phyloP scores from a whole-genome alignment of 2,888 invertebrate species.

The Coenonympha glycerion region DNA sequence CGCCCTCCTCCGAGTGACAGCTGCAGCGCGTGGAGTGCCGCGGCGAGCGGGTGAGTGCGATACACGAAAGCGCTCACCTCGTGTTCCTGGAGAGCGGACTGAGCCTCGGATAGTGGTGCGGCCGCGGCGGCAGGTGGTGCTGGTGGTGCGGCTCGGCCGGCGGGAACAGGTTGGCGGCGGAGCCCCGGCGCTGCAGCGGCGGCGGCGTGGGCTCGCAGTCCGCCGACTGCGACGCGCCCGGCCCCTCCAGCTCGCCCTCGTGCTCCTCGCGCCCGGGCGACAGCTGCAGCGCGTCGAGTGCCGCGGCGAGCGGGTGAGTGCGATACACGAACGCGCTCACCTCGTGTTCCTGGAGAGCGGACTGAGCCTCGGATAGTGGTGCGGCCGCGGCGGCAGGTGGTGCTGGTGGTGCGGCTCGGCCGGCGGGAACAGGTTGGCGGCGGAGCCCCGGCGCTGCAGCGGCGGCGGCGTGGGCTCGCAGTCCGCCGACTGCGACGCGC shows the following conservation, averaged over 20 bases:
- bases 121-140: constrained; percentile 66
- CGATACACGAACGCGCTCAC: constrained; percentile 70
- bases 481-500: too few relatives aligned
- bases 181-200: constrained; percentile 85
- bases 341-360: constrained; percentile 84
- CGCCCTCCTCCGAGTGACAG: too few relatives aligned
- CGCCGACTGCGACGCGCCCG: too few relatives aligned
- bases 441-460: constrained; percentile 86
- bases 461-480: too few relatives aligned
- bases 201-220: too few relatives aligned
- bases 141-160: constrained; percentile 75
- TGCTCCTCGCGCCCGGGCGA: too few relatives aligned
- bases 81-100: constrained; percentile 87
- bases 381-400: constrained; percentile 66
- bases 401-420: constrained; percentile 68
- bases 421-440: constrained; percentile 90
- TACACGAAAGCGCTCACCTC: constrained; percentile 64
- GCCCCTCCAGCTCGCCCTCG: too few relatives aligned
- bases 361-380: constrained; percentile 83
- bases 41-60: constrained; percentile 88
- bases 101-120: constrained; percentile 80
- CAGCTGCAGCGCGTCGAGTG: constrained; percentile 61
- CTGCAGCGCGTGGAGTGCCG: constrained; percentile 57
- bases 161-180: constrained; percentile 90
- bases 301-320: constrained; percentile 85